phyloP scores from a whole-genome alignment of 2,888 invertebrate species.

The Muscina levida region DNA sequence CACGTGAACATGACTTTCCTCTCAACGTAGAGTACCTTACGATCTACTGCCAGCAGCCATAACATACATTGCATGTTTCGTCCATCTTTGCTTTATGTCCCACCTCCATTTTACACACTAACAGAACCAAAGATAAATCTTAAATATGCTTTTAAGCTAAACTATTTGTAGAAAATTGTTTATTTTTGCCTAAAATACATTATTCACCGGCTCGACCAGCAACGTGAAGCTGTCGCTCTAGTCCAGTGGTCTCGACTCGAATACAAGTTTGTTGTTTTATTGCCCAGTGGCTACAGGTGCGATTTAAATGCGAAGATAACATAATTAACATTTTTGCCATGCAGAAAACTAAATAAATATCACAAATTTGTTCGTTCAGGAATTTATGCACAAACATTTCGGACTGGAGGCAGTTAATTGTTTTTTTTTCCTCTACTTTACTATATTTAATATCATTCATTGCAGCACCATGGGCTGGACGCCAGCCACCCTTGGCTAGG shows the following conservation, averaged over 20 bases:
- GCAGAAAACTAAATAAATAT: conserved; percentile 9
- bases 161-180: conserved; percentile 6
- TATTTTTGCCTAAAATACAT: conserved; percentile 12
- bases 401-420: not conserved
- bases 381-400: conserved; percentile 18
- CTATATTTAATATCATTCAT: conserved; percentile 1
- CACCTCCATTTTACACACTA: too few species aligned
- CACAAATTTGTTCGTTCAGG: conserved; percentile 13
- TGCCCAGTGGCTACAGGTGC: conserved; percentile 51
- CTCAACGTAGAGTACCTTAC: not conserved
- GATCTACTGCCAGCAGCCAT: not conserved
- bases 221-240: too few species aligned
- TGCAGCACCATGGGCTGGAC: not conserved
- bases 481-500: too few species aligned
- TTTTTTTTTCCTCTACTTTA: too few species aligned
- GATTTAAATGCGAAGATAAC: conserved; percentile 52
- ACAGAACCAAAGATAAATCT: conserved; percentile 39
- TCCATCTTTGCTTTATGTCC: not conserved
- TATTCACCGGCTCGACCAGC: not conserved
- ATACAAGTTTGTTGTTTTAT: conserved; percentile 14
- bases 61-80: conserved; percentile 2
- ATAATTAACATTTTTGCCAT: conserved; percentile 30
- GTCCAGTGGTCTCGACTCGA: too few species aligned
- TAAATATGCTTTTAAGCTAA: conserved; percentile 46
- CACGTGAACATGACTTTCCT: too few species aligned